Conservation (phyloP, 2,797 vertebrate species). For the Manis javanica region DNA sequence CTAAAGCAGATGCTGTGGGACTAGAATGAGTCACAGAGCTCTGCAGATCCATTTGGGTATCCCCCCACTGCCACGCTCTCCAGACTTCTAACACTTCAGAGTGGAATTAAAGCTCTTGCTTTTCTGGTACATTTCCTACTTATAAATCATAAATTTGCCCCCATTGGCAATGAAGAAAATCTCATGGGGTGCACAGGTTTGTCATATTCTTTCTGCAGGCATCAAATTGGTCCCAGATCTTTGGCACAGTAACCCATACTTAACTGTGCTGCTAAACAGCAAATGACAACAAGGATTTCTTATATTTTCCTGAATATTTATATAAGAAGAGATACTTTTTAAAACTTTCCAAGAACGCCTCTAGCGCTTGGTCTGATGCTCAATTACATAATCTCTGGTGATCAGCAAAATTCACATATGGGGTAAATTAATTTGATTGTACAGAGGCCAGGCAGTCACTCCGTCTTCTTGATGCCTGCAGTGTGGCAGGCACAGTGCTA, state of each 20-base stretch:
- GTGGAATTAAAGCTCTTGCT: not conserved
- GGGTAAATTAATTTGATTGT: not conserved
- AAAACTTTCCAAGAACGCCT: not conserved
- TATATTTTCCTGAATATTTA: slow-evolving; percentile 58
- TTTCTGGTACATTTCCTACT: slow-evolving; percentile 16
- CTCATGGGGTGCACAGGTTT: not conserved
- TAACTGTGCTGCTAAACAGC: not conserved
- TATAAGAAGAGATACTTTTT: not conserved
- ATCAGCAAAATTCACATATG: not conserved
- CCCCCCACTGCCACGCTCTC: too few relatives aligned
- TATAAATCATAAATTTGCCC: not conserved
- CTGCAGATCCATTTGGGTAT: not conserved
- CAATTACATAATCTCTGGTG: not conserved
- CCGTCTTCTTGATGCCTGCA: not conserved
- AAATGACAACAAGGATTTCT: not conserved
- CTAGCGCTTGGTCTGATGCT: not conserved
- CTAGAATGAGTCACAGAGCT: not conserved
- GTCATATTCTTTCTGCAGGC: not conserved
- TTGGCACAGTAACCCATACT: not conserved
- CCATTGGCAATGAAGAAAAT: not conserved
- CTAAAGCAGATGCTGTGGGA: not conserved
- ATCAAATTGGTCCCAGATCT: slow-evolving; percentile 19
- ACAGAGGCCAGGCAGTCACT: too few relatives aligned
- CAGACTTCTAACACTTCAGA: not conserved
- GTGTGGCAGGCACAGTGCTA: not conserved